A percentile compares a stretch with the other conserved stretches of the same genome.
These are phyloP conservation scores for Byasa hedistus DNA, from an alignment of 2,888 invertebrate species.

Conservation along the genomic window DNA sequence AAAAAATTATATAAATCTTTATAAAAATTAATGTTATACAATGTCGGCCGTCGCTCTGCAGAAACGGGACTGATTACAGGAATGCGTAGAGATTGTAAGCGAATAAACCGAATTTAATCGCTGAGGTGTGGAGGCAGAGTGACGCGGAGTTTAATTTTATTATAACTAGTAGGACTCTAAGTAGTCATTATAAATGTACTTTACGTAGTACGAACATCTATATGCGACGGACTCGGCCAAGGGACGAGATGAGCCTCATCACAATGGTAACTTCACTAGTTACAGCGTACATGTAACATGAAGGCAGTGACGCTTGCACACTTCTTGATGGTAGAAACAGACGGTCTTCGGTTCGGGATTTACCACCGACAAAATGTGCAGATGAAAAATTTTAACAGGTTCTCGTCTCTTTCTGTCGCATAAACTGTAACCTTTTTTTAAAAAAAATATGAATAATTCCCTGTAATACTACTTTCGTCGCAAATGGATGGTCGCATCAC, in stretches of 20 bases:
- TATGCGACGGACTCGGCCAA: neutral
- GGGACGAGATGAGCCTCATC: no score
- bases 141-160: neutral
- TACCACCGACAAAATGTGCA: no score
- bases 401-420: no score
- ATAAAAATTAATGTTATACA: neutral
- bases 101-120: neutral
- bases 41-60: neutral
- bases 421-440: no score
- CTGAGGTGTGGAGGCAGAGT: neutral
- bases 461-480: neutral
- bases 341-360: no score
- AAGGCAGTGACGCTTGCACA: no score
- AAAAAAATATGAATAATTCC: neutral
- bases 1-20: neutral
- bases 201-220: neutral
- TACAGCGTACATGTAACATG: no score
- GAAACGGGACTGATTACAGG: neutral
- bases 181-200: neutral
- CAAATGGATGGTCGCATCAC: neutral
- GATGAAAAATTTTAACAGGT: no score
- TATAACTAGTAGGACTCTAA: neutral
- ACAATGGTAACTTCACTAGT: no score
- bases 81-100: neutral
- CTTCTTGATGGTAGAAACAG: no score